Base-by-base conservation (phyloP, 2,888 invertebrate genomes). In the Brachylomia viminalis region DNA sequence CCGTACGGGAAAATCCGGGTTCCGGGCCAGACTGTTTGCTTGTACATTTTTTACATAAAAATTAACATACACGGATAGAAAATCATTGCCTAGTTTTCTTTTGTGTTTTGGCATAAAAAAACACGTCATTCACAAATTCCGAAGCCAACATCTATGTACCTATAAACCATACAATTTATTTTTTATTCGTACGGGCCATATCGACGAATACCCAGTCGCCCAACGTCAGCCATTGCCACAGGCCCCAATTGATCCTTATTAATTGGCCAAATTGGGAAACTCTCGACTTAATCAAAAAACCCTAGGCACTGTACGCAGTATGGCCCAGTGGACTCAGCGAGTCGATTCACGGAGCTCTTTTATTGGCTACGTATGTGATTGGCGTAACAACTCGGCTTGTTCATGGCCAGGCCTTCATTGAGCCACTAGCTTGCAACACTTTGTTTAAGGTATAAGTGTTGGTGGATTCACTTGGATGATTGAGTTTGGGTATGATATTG, bases 291-390 rank as follows among this genome's bases (percentile, higher is more conserved):
- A 70, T 66, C 69, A 54, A 62, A 64, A 61, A 72, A 75, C 17
- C 45, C 56, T 69, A 58, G 69, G 47, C 65, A 75, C 64, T 23
- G 47, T 61, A 65, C 54, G 17, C 65, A 47, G 27, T 62, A 56
- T 47, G 72, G 67, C 68, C 74, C 67, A 72, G 38, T 75, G 64
- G 72, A 72, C 69, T 85, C 71, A 75, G 69, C 15, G 47, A 86
- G 86, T 87, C 87, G 38, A 75, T 86, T 58, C 87, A 85, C 86
- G 85, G n/a, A 81, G 56, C 56, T 69, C 49, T 87, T 86, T 87
- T 87, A 86, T 85, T 76, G 79, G 58, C 62, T 27, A 59, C 67
- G 77, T 72, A 77, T 86, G 87, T 85, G 87, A 86, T 85, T 87
- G 87, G 85, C 78, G 62, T 85, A 71, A 74, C 79, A 81, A 86